Evolutionary conservation across 92 coral and sea anemone species (phyloP), one percentile per base, ranked within the genome.

Genomic region (Parazoanthus darwini): DNA sequence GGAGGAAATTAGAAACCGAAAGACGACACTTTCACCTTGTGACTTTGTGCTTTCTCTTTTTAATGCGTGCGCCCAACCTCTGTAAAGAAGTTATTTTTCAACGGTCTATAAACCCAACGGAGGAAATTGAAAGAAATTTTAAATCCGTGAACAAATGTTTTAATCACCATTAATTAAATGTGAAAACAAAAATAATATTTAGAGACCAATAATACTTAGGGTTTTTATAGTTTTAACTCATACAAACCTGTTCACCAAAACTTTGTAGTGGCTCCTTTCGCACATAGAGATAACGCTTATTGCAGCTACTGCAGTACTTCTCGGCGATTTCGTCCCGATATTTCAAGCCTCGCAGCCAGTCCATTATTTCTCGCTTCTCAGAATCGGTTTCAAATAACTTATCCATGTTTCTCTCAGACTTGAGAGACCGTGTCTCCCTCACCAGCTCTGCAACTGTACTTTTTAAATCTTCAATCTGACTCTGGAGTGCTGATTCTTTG

Each of bases 271-370:
- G 92, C 33, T 95, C 98, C 79, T 93, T 93, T 44, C 98, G 92
- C 15, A 95, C 94, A 70, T 95, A 89, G 75, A 95, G 90, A 79
- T 93, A 95, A 8, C 98, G 91, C 87, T 95, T 93, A 89, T 92
- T 93, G 82, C 98, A 95, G 38, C 90, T 82, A 39, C 98, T 93
- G 78, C 98, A 95, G 58, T 82, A 95, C 50, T 94, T 86, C 86
- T 95, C 98, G 0, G 98, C 91, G 6, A 95, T 92, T 85, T 95
- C 98, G 68, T 95, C 98, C 58, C 92, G 94, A 86, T 95, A 95
- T 82, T 95, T 95, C 89, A 95, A 77, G 6, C 94, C 94, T 78
- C 95, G 94, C 36, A 95, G 79, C 98, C 98, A 95, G 18, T 95
- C 94, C 7, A 93, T 67, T 44, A 95, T 81, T 43, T 93, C 98